Percentiles rank a stretch among this genome's conserved stretches.
phyloP scores from a whole-genome alignment of 2,113 vertebrate genomes.

The Capreolus pygargus region DNA sequence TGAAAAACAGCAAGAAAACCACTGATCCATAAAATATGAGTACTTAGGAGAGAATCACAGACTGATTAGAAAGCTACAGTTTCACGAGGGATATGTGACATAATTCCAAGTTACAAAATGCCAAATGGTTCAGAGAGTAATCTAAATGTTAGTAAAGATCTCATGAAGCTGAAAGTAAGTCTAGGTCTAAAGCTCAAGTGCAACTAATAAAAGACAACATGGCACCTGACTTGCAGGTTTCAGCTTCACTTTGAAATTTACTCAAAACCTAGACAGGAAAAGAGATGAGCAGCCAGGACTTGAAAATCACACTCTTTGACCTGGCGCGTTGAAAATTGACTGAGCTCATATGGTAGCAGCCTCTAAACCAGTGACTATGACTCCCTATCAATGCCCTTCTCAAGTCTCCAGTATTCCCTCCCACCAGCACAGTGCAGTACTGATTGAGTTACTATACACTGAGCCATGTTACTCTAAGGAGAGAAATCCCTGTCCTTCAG shows the following conservation, averaged over 20 bases:
- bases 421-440: background rate
- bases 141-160: background rate
- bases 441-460: background rate
- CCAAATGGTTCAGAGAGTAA: background rate
- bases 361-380: rapidly evolving
- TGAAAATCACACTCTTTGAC: background rate
- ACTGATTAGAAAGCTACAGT: background rate
- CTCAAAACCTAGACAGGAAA: background rate
- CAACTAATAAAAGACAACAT: background rate
- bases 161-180: background rate
- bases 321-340: background rate
- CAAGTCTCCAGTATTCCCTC: background rate
- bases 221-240: background rate
- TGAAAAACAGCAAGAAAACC: background rate
- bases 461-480: background rate
- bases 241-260: background rate
- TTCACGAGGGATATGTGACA: background rate
- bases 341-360: background rate
- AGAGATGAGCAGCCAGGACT: background rate
- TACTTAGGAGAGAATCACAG: background rate
- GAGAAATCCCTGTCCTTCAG: background rate
- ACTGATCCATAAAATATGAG: background rate
- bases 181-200: background rate
- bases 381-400: background rate
- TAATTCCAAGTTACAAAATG: background rate